Conservation (phyloP, 2,797 vertebrate genomes). For the Chelon auratus region DNA sequence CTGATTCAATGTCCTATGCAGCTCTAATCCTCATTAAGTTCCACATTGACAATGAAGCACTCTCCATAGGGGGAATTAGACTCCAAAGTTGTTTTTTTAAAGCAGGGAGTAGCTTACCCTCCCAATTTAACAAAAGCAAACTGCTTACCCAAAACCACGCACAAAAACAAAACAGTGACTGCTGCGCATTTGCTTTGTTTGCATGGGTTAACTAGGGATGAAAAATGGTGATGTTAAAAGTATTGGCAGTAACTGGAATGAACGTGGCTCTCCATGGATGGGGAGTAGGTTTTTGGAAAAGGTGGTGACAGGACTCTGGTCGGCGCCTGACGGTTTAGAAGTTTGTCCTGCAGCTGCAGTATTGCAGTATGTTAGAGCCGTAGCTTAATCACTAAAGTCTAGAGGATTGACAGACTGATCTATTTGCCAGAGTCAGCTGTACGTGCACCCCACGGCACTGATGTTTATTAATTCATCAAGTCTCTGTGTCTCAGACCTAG, state of each 20-base stretch:
- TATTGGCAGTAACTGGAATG: neutral
- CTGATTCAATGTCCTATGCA: slow-evolving; percentile 55
- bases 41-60: slow-evolving; percentile 60
- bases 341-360: slow-evolving; percentile 5
- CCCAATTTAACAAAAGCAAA: slow-evolving; percentile 60
- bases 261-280: neutral
- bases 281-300: neutral
- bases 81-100: slow-evolving; percentile 45
- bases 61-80: slow-evolving; percentile 64
- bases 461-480: slow-evolving; percentile 34
- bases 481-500: slow-evolving; percentile 10
- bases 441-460: slow-evolving; percentile 6
- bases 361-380: neutral
- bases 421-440: slow-evolving; percentile 20
- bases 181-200: slow-evolving; percentile 15
- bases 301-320: slow-evolving; percentile 15
- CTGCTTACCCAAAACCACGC: slow-evolving; percentile 44
- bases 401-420: slow-evolving; percentile 22
- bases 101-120: slow-evolving; percentile 62
- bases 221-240: slow-evolving; percentile 8
- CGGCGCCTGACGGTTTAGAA: neutral
- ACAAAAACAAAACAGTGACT: slow-evolving; percentile 42
- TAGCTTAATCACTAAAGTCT: slow-evolving; percentile 5
- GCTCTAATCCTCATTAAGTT: slow-evolving; percentile 74
- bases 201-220: slow-evolving; percentile 20